Conservation (phyloP, 2,113 vertebrate genomes). For the Mungos mungo region DNA sequence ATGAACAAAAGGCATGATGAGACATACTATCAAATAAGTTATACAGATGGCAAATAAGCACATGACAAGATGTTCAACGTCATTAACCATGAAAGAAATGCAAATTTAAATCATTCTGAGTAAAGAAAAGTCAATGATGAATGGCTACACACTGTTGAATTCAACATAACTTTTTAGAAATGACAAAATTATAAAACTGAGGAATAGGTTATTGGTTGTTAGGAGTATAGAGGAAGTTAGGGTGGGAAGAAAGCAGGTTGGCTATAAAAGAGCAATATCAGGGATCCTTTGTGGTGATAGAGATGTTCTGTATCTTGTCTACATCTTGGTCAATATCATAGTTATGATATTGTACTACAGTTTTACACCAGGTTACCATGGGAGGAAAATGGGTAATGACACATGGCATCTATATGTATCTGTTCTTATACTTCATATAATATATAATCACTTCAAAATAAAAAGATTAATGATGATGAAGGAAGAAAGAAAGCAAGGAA, state of each 20-base stretch:
- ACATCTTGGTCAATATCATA: neutral
- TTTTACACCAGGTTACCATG: neutral
- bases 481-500: neutral
- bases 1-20: neutral
- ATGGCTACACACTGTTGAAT: neutral
- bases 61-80: neutral
- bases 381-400: neutral
- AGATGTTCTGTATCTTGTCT: neutral
- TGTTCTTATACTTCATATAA: neutral
- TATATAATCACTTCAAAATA: neutral
- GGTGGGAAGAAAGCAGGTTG: neutral
- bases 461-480: neutral
- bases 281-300: neutral
- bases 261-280: neutral
- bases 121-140: neutral
- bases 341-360: neutral
- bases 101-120: neutral
- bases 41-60: neutral
- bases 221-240: neutral
- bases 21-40: neutral
- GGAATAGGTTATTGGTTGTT: neutral
- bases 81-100: neutral
- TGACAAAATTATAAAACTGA: neutral
- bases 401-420: neutral
- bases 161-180: neutral